Conservation (phyloP, 2,888 invertebrate species). For the Mimumesa dahlbomi region DNA sequence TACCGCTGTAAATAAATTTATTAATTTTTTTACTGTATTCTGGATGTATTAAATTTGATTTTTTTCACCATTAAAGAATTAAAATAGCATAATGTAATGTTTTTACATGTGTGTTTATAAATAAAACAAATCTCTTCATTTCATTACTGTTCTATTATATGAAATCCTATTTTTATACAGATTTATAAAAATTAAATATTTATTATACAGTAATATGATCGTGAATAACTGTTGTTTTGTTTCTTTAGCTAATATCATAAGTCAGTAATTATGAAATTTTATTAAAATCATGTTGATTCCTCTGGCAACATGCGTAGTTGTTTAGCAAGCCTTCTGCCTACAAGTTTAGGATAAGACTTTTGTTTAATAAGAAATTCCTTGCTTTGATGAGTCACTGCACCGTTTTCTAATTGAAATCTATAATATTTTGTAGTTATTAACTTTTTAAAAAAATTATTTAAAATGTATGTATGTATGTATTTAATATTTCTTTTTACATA, state of each 20-base stretch:
- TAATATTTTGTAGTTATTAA: constrained; percentile 2
- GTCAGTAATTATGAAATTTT: constrained; percentile 5
- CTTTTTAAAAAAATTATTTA: too few relatives aligned
- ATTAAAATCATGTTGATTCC: constrained; percentile 52
- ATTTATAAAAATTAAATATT: constrained; percentile 49
- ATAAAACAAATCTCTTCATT: too few relatives aligned
- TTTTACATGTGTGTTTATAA: too few relatives aligned
- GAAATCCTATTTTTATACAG: constrained; percentile 12
- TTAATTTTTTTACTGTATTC: too few relatives aligned
- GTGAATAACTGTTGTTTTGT: constrained; percentile 43
- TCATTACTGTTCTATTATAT: too few relatives aligned
- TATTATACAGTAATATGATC: constrained; percentile 15
- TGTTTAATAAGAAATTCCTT: constrained; percentile 93
- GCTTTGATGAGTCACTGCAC: constrained; percentile 96
- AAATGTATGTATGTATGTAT: too few relatives aligned
- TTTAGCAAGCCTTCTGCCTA: constrained; percentile 88
- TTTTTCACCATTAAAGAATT: too few relatives aligned
- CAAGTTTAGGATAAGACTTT: constrained; percentile 89
- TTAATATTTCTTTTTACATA: neutral
- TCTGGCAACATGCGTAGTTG: constrained; percentile 74
- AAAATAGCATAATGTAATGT: too few relatives aligned
- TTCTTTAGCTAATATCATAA: constrained; percentile 17
- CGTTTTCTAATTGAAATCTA: constrained; percentile 91
- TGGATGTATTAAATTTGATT: too few relatives aligned
- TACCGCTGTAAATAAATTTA: too few relatives aligned